phyloP scores from a whole-genome alignment of 2,888 invertebrate genomes.

The Tigriopus californicus region DNA sequence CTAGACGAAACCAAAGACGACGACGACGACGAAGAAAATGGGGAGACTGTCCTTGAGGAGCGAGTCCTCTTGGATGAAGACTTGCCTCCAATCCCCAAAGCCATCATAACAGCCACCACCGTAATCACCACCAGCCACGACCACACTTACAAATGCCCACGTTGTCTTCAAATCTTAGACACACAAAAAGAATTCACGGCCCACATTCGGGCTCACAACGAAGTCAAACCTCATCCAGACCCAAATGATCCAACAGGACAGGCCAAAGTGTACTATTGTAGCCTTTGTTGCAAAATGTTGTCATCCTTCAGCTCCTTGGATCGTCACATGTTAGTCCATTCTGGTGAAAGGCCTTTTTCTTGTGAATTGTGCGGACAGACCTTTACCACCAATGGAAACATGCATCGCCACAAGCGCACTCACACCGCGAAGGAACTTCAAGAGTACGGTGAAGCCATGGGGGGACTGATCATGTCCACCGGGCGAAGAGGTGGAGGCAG shows the following conservation, averaged over 20 bases:
- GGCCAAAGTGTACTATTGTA: constrained; percentile 37
- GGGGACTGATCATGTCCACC: constrained; percentile 10
- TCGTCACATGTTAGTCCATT: constrained; percentile 57
- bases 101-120: too few relatives aligned
- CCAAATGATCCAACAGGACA: constrained; percentile 18
- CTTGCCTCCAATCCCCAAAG: too few relatives aligned
- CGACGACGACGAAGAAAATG: too few relatives aligned
- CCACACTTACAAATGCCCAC: constrained; percentile 38
- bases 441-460: constrained; percentile 20
- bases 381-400: constrained; percentile 66
- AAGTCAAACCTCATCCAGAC: constrained; percentile 29
- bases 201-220: constrained; percentile 46
- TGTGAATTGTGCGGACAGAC: constrained; percentile 57
- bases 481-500: neutral
- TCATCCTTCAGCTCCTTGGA: constrained; percentile 60
- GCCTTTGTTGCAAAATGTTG: constrained; percentile 45
- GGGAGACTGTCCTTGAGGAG: too few relatives aligned
- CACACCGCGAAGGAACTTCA: constrained; percentile 33
- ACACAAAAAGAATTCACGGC: constrained; percentile 47
- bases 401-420: constrained; percentile 61
- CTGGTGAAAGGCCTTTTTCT: constrained; percentile 57
- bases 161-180: constrained; percentile 41
- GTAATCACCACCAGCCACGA: neutral
- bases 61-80: too few relatives aligned
- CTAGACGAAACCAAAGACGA: too few relatives aligned